These are phyloP conservation scores for Thalassoma bifasciatum DNA, from an alignment of 2,113 vertebrate species.

Conservation along the genomic window DNA sequence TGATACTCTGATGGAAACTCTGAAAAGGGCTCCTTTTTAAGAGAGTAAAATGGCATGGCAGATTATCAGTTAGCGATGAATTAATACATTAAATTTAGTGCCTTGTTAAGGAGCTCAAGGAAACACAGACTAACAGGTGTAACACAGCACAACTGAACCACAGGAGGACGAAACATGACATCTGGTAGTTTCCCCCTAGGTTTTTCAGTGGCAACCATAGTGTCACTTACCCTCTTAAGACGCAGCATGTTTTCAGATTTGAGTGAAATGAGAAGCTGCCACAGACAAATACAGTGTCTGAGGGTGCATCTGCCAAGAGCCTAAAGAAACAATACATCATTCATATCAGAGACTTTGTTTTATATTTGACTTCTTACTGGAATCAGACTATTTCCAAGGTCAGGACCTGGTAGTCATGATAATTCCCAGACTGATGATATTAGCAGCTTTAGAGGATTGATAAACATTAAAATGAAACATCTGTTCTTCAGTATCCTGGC, in stretches of 20 bases:
- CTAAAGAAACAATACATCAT: constrained; percentile 68
- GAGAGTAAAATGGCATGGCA: neutral
- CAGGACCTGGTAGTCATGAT: neutral
- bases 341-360: no score
- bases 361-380: no score
- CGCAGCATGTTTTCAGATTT: constrained; percentile 88
- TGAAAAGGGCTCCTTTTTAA: constrained; percentile 87
- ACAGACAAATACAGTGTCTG: constrained; percentile 84
- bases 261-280: constrained; percentile 87
- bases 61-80: no score
- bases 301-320: constrained; percentile 83
- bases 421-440: neutral
- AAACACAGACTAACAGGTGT: neutral
- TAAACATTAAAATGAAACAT: neutral
- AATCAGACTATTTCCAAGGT: no score
- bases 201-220: no score
- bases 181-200: no score
- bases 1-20: constrained; percentile 78
- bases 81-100: no score
- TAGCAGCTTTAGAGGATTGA: neutral
- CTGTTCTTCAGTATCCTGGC: neutral
- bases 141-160: no score
- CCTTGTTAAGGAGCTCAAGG: no score
- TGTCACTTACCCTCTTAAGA: constrained; percentile 80
- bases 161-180: no score